Evolutionary conservation across 2,888 invertebrate genomes (phyloP), one percentile per base, ranked within the genome.

Genomic region (Rotaria sp.): DNA sequence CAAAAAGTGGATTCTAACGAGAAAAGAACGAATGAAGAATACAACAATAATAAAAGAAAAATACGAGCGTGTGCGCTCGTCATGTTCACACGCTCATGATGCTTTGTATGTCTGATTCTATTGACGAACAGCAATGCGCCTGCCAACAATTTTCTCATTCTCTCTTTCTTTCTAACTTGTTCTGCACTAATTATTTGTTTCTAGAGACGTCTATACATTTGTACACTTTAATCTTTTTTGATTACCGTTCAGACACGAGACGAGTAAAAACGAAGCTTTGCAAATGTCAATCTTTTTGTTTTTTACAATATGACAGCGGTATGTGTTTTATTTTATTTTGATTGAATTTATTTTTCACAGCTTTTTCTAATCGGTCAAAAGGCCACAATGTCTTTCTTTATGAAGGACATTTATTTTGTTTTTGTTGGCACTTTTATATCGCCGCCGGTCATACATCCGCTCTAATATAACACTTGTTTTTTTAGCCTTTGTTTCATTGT

Each of bases 21-120:
- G 57, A 59, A 30, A 59, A 59, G 57, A 59, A 59, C 57, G 57
- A 59, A 59, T 59, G 57, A n/a, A 59, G 57, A 59, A 59, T 59
- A 59, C 57, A 59, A 59, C 57, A 59, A 59, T n/a, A 59, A 59
- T 11, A 59, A 30, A n/a, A 59, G 15, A 59, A 7, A 26, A 59
- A n/a, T 8, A 30, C 1, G 13, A 15, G 30, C 2, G 26, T 13
- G n/a, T 30, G 15, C 13, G 13, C 57, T 55, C 55, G 55, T 55
- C 55, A 55, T 55, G 57, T 59, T 59, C 57, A 59, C 57, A 59
- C 30, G 30, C 30, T 59, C 57, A 59, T 26, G 57, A 59, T 59
- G n/a, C 57, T 11, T 30, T 59, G 57, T n/a, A 11, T 59, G 30
- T 59, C 30, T 30, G 57, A 59, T 11, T 59, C 57, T n/a, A 30